A percentile compares a stretch with the other conserved stretches of the same genome.
These are phyloP conservation scores for Picathartes gymnocephalus DNA, from an alignment of 2,113 vertebrate species.

Conservation along the genomic window DNA sequence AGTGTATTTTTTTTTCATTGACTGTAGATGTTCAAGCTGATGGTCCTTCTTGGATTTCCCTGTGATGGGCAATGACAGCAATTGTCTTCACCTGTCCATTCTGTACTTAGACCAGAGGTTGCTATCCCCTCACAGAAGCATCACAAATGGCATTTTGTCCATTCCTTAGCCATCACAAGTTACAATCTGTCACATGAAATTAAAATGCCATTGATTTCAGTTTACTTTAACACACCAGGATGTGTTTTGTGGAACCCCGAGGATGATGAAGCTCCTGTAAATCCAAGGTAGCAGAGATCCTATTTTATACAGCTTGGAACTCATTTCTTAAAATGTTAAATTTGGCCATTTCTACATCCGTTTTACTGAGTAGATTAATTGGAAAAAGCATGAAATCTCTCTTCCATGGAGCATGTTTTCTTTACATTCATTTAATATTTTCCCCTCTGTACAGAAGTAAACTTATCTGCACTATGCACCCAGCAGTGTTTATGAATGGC, in stretches of 20 bases:
- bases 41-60: neutral
- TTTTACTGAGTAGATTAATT: neutral
- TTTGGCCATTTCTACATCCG: neutral
- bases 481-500: neutral
- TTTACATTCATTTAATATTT: neutral
- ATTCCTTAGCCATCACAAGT: neutral
- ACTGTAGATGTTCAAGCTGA: neutral
- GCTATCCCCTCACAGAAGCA: neutral
- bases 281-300: neutral
- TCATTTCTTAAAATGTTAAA: neutral
- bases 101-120: neutral
- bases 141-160: neutral
- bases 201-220: neutral
- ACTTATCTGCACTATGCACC: conserved; percentile 22
- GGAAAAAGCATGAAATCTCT: neutral
- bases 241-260: neutral
- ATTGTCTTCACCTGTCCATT: neutral
- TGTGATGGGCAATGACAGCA: neutral
- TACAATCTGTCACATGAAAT: neutral
- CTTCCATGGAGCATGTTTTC: neutral
- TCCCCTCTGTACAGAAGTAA: neutral
- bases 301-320: neutral
- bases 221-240: neutral
- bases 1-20: neutral
- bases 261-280: neutral